phyloP scores from a whole-genome alignment of 1,140 invertebrate genomes.

The Araneus ventricosus region DNA sequence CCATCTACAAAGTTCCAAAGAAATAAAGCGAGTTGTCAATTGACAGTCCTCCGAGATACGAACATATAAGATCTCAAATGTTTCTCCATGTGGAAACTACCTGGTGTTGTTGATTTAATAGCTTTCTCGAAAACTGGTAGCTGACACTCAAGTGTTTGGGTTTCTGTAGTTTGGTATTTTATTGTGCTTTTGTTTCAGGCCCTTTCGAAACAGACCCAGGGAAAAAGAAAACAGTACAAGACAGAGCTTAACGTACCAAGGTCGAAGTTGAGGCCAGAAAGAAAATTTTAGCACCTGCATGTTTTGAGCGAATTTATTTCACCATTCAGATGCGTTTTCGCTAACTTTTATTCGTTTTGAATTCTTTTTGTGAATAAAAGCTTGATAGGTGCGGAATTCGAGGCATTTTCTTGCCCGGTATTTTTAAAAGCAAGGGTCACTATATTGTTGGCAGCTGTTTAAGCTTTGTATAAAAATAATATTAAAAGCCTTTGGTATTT shows the following conservation, averaged over 20 bases:
- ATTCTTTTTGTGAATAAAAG: no score
- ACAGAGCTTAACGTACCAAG: background rate
- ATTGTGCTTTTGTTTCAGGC: slow-evolving; percentile 25
- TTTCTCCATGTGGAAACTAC: background rate
- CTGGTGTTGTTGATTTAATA: slow-evolving; percentile 24
- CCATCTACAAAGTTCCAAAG: no score
- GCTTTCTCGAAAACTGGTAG: slow-evolving; percentile 39
- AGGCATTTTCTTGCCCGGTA: no score
- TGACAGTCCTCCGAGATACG: no score
- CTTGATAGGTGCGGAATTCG: no score
- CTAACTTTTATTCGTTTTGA: no score
- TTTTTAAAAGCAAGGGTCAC: no score
- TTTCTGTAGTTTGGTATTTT: slow-evolving; percentile 24
- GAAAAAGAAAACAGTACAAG: background rate
- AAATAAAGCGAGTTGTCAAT: no score
- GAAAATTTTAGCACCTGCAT: background rate
- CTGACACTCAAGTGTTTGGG: slow-evolving; percentile 47
- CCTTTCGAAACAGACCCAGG: slow-evolving; percentile 5
- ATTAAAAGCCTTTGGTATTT: no score
- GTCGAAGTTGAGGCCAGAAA: background rate
- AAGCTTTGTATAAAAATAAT: no score
- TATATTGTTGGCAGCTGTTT: no score
- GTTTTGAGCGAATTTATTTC: background rate
- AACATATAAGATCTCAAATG: background rate
- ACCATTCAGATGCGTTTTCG: no score